Conservation (phyloP, 2,113 vertebrate species). For the Stercorarius parasiticus region DNA sequence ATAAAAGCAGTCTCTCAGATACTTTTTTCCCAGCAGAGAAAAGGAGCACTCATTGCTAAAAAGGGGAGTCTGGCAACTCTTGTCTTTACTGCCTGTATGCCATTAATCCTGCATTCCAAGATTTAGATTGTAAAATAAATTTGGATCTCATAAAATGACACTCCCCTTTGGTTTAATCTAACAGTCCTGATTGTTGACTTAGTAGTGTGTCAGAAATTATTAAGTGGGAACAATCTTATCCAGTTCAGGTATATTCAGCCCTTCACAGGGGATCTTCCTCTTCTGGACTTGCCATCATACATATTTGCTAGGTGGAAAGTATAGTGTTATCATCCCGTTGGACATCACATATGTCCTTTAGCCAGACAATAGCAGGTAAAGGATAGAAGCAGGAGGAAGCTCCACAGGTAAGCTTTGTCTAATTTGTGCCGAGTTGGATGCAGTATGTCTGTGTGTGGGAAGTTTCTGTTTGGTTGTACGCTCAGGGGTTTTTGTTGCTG, state of each 20-base stretch:
- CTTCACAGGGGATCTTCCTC: background rate
- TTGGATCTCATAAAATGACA: background rate
- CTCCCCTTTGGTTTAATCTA: background rate
- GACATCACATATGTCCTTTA: background rate
- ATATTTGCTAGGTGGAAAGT: background rate
- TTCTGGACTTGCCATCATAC: background rate
- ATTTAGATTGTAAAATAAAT: background rate
- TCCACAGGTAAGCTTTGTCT: background rate
- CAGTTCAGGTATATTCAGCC: background rate
- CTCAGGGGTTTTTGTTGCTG: background rate
- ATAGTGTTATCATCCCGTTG: background rate
- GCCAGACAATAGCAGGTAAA: background rate
- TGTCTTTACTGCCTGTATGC: background rate
- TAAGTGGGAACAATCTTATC: background rate
- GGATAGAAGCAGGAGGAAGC: background rate
- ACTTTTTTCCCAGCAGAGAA: background rate
- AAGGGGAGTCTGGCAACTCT: background rate
- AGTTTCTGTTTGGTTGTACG: background rate
- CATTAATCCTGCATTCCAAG: fast-evolving
- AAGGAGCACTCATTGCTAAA: background rate
- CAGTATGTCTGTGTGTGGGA: background rate
- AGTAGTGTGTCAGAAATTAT: background rate
- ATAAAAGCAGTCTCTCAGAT: background rate
- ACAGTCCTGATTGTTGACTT: background rate
- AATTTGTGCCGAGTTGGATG: background rate